Evolutionary conservation across 2,113 vertebrate genomes (phyloP), one percentile per base, ranked within the genome.

Genomic region (Chaenogobius annularis): DNA sequence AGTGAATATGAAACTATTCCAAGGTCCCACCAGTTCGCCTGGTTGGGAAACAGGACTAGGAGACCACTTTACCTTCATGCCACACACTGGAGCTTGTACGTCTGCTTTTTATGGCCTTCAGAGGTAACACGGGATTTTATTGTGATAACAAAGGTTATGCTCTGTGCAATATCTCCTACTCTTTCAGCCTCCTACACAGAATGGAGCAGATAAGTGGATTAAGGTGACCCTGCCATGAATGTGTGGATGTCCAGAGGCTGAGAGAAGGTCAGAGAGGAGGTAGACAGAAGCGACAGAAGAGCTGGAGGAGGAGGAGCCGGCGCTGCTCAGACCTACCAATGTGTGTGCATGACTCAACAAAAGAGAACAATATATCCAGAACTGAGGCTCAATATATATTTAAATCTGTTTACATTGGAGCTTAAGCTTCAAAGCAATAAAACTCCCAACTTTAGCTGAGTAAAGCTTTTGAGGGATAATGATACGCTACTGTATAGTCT

Each of bases 141-240:
- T 15, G 66, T 62, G 66, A 65, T 43, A 35, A 46, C 54, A 37
- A 77, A 81, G 66, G 71, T 74, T 55, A 73, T 13, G 10, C 40
- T 55, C 14, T 56, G 46, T 62, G 23, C 9, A 31, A 56, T 73
- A 73, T 58, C n/a, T 46, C 48, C 43, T 54, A 7, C 23, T 19
- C 6, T 11, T 19, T 13, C 48, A 31, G 5, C 48, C 69, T 55
- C 47, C 22, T 44, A 43, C 50, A 43, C 44, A 23, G 71, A 82
- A 75, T 23, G 37, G 23, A 31, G 19, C 0, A 59, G 0, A 56
- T 68, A 79, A 74, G 44, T 68, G 20, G 61, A 55, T 72, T 68
- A 63, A 50, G 76, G 61, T 0, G 5, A 63, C 40, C 31, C 46
- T 22, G 46, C 55, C 31, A 65, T 77, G 70, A 52, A 75, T 61